Conservation (phyloP, 2,888 invertebrate genomes). For the Neoscelio sp. region DNA sequence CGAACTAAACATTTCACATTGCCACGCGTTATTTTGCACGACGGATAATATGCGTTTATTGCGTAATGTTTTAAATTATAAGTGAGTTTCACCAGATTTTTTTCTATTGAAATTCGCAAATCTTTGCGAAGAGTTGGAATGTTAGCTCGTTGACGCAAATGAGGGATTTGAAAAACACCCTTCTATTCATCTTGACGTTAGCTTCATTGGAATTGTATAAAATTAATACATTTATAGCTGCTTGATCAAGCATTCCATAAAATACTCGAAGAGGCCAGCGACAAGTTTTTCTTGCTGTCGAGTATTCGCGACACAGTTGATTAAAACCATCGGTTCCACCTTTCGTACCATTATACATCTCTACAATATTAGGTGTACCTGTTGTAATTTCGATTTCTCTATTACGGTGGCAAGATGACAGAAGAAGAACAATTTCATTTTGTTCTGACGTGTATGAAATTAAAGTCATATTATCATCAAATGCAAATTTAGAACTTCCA, state of each 20-base stretch:
- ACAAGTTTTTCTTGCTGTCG: slow-evolving; percentile 59
- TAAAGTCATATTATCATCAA: slow-evolving; percentile 65
- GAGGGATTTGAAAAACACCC: slow-evolving; percentile 1
- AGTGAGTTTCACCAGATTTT: too few relatives aligned
- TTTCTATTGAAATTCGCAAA: too few relatives aligned
- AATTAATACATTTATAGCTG: slow-evolving; percentile 68
- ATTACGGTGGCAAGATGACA: slow-evolving; percentile 12
- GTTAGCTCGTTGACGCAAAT: neutral
- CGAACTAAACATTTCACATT: neutral
- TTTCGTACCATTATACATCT: slow-evolving; percentile 71
- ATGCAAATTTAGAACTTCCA: slow-evolving; percentile 2
- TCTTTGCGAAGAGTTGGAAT: neutral
- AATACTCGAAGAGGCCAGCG: slow-evolving; percentile 71
- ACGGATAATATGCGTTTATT: too few relatives aligned
- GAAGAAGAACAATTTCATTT: slow-evolving; percentile 33
- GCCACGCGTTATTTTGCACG: neutral
- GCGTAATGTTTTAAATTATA: too few relatives aligned
- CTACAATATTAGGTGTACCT: slow-evolving; percentile 66
- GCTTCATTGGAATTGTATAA: slow-evolving; percentile 17
- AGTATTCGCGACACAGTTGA: slow-evolving; percentile 66
- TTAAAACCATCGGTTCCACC: slow-evolving; percentile 73
- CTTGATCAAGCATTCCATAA: slow-evolving; percentile 69
- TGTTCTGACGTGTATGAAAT: slow-evolving; percentile 71
- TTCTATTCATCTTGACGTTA: neutral
- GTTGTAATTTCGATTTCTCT: slow-evolving; percentile 5